phyloP scores from a whole-genome alignment of 2,113 vertebrate species.

The Sporophila hypoxantha region DNA sequence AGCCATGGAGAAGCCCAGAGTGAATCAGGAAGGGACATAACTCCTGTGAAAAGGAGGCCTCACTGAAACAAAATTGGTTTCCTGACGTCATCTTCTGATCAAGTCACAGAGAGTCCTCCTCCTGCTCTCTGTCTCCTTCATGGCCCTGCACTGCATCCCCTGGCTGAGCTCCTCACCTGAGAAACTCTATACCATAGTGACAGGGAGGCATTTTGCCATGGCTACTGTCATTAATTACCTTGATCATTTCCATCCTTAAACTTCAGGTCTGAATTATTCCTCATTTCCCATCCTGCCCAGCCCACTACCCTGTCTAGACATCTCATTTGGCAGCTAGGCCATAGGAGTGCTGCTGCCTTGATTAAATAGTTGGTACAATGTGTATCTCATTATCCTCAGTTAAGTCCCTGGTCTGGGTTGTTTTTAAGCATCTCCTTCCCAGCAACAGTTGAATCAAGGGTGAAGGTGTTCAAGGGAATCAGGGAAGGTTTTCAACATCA shows the following conservation, averaged over 20 bases:
- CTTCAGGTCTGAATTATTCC: neutral
- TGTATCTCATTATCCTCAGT: neutral
- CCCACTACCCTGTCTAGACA: neutral
- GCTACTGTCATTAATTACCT: neutral
- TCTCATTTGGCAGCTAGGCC: neutral
- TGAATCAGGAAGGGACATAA: neutral
- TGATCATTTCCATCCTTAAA: neutral
- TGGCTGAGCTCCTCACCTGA: neutral
- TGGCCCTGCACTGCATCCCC: neutral
- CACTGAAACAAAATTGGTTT: neutral
- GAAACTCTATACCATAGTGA: neutral
- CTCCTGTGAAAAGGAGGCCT: neutral
- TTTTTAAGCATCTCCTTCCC: neutral
- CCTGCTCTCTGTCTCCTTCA: neutral
- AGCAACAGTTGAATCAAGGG: neutral
- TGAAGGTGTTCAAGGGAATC: neutral
- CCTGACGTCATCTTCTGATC: neutral
- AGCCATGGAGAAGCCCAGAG: neutral
- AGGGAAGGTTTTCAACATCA: neutral
- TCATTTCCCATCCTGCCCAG: neutral
- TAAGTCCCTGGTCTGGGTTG: neutral
- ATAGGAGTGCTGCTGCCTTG: neutral
- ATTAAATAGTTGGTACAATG: neutral
- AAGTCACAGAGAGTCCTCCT: neutral
- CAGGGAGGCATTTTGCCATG: neutral